Evolutionary conservation across 2,113 vertebrate genomes (phyloP).

Genomic region (Pica pica): DNA sequence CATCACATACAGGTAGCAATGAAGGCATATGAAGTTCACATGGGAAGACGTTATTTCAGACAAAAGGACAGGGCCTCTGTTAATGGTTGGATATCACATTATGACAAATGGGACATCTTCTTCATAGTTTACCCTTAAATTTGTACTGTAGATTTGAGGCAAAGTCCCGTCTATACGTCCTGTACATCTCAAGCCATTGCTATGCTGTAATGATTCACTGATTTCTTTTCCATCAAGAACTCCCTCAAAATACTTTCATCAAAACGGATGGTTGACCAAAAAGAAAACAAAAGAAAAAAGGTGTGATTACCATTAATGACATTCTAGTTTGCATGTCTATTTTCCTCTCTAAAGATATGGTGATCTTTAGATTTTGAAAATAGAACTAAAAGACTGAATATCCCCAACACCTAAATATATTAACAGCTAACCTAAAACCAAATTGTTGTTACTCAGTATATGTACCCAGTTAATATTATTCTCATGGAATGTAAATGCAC

Average conservation of each 20-base stretch:
- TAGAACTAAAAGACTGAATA: neutral
- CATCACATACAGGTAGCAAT: constrained; percentile 57
- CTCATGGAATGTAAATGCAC: neutral
- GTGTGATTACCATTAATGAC: constrained; percentile 41
- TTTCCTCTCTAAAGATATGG: constrained; percentile 25
- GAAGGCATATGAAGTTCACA: constrained; percentile 38
- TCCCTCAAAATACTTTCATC: constrained; percentile 76
- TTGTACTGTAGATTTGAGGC: constrained; percentile 76
- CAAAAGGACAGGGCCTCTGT: constrained; percentile 57
- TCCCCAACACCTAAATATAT: neutral
- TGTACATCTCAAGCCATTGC: constrained; percentile 74
- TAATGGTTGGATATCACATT: constrained; percentile 49
- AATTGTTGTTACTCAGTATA: neutral
- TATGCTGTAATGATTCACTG: constrained; percentile 71
- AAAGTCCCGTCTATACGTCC: constrained; percentile 74
- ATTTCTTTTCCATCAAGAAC: constrained; percentile 79
- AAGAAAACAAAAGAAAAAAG: constrained; percentile 61
- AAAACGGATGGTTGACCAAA: constrained; percentile 62
- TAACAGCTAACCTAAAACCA: neutral
- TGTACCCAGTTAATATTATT: neutral
- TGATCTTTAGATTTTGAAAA: constrained; percentile 51
- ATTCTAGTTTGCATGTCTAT: neutral
- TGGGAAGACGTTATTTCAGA: constrained; percentile 38
- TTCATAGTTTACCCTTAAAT: constrained; percentile 77
- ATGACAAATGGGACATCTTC: constrained; percentile 65